Percentiles rank a stretch among this genome's conserved stretches.
phyloP scores from a whole-genome alignment of 2,113 vertebrate genomes.

The Forbesichthys papilliferus region DNA sequence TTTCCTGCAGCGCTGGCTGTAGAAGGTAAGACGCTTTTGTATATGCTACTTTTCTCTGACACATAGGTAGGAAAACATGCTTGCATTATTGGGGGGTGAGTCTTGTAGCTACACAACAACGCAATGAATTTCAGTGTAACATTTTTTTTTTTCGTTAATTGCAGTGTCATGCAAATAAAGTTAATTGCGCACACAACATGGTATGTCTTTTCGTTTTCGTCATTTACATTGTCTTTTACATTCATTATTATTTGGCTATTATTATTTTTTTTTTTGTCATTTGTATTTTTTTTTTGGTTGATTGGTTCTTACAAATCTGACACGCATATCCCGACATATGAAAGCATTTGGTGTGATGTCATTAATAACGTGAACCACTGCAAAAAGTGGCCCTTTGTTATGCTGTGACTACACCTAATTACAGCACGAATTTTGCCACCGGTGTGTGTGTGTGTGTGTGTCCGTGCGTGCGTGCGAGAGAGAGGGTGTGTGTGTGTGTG shows the following conservation, averaged over 20 bases:
- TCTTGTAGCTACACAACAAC: neutral
- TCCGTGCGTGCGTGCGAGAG: neutral
- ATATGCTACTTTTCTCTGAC: neutral
- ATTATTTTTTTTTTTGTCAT: too few relatives aligned
- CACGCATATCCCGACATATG: neutral
- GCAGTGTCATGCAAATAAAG: too few relatives aligned
- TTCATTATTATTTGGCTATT: too few relatives aligned
- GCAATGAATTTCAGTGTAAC: neutral
- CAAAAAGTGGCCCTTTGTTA: conserved; percentile 32
- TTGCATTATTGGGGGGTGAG: neutral
- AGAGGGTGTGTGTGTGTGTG: conserved; percentile 4
- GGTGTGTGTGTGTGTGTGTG: conserved; percentile 9
- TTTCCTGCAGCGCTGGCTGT: conserved; percentile 76
- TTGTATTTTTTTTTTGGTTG: too few relatives aligned
- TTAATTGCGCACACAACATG: too few relatives aligned
- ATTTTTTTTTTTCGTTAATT: too few relatives aligned
- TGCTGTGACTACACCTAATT: conserved; percentile 30
- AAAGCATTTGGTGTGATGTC: neutral
- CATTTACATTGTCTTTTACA: too few relatives aligned
- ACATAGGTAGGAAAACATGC: neutral
- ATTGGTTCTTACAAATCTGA: too few relatives aligned
- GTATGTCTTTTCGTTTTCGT: too few relatives aligned
- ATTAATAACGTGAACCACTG: neutral
- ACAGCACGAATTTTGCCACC: conserved; percentile 29
- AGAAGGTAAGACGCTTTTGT: conserved; percentile 69